These are phyloP conservation scores for Lathronympha strigana DNA, from an alignment of 2,888 invertebrate species.

Conservation along the genomic window DNA sequence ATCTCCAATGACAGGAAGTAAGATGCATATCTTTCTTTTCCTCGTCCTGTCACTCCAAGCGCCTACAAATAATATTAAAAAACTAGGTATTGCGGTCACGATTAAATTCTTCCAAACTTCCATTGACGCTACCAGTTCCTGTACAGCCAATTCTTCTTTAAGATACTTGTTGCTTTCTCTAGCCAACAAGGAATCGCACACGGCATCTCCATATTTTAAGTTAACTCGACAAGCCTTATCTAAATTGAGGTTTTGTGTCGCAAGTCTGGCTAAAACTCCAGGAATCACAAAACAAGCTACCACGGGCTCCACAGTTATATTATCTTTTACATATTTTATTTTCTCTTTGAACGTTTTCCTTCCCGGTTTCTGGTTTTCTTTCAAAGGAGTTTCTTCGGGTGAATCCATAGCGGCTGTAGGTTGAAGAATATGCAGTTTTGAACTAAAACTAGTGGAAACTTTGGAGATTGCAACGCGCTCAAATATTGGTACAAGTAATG, in stretches of 20 bases:
- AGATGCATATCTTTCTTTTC: conserved; percentile 82
- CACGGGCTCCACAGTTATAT: conserved; percentile 87
- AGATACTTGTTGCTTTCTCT: conserved; percentile 87
- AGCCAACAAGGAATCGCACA: conserved; percentile 89
- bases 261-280: conserved; percentile 86
- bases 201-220: conserved; percentile 86
- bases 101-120: conserved; percentile 82
- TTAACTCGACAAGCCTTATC: conserved; percentile 94
- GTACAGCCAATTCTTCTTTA: conserved; percentile 85
- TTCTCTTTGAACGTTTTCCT: conserved; percentile 73
- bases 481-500: conserved; percentile 23
- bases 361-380: conserved; percentile 51
- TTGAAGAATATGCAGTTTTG: neutral
- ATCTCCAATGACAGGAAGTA: conserved; percentile 83
- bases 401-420: conserved; percentile 54
- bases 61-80: conserved; percentile 83
- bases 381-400: conserved; percentile 66
- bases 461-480: conserved; percentile 6
- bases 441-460: conserved; percentile 6
- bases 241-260: conserved; percentile 92
- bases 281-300: conserved; percentile 86
- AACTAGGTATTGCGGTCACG: conserved; percentile 80
- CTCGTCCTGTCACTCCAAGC: conserved; percentile 86
- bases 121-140: conserved; percentile 81
- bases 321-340: conserved; percentile 74